Base-by-base conservation (phyloP, 1,140 invertebrate species). In the Anadara kagoshimensis region DNA sequence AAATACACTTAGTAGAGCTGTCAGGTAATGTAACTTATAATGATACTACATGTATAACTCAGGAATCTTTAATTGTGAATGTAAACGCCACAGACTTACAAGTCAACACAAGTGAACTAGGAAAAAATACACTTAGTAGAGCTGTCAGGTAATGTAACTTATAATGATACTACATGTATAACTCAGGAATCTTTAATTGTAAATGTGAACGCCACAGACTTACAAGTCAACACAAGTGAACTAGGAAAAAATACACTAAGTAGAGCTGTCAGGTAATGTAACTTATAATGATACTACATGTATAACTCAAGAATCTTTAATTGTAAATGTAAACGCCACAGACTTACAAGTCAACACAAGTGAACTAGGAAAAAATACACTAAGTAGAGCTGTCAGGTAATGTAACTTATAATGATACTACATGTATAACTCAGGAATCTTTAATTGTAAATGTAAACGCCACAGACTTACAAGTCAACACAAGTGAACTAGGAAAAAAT, bases 111-210 rank as follows among this genome's bases (percentile, higher is more conserved):
- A 79, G 66, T 68, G 84, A 86, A 22, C 58, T 82, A 7, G 68
- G 76, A n/a, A 79, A 76, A 29, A 75, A 45, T 26, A 74, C 75
- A 26, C 54, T 78, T 18, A 78, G 72, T 41, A 82, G 79, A 61
- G 76, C 78, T 29, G 62, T 77, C 51, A 81, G 78, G 81, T 83
- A 76, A 36, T 65, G 76, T 78, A 56, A 18, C 47, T 49, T 10
- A 49, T n/a, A n/a, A n/a, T n/a, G n/a, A n/a, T n/a, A n/a, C n/a
- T n/a, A n/a, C n/a, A n/a, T n/a, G n/a, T n/a, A n/a, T n/a, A n/a
- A n/a, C n/a, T n/a, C 78, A 87, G 86, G 85, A 86, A 49, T 80
- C 78, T 7, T 71, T 87, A 8, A 56, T 87, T 36, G 76, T 80
- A 8, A 72, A 70, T 36, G 83, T 85, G 11, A 79, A 78, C n/a